Evolutionary conservation across 2,888 invertebrate genomes (phyloP), one percentile per base, ranked within the genome.

Genomic region (Pandemis cinnamomeana): DNA sequence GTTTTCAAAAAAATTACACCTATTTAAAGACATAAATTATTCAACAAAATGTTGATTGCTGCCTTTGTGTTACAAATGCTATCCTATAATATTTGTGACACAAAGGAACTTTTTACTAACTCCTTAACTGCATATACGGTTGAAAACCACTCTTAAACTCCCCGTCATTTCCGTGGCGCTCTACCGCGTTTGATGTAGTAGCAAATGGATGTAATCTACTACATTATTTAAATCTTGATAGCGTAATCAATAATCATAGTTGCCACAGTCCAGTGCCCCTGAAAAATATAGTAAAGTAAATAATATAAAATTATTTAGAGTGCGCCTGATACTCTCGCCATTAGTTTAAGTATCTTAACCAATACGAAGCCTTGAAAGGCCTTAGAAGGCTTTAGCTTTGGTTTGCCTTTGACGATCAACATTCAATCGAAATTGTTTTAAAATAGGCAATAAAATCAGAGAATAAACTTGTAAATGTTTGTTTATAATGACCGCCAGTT

Each of bases 361-460:
- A 51, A 48, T 42, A 11, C 68, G 72, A 72, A 68, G 72, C 58
- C 72, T 41, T 2, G 46, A 62, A 51, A 55, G 42, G 7, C 48
- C 67, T 68, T 55, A 62, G 10, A 36, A 36, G 27, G 27, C 27
- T 36, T 36, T 36, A 36, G 27, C 27, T 36, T 36, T 36, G 27
- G 27, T 4, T 36, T 36, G 27, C 27, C 27, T n/a, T 67, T 53
- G 5, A 72, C n/a, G 55, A 46, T 68, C 67, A 44, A 67, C 5
- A 36, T 11, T 53, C 27, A 62, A 20, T 48, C 27, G 20, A 5
- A 46, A 27, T 7, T 46, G 46, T 61, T 61, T 20, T 58, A 27
- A 58, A 11, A 27, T 58, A 51, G 6, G 5, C 44, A 7, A 8
- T 44, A 55, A 55, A 20, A 55, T 8, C 20, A 55, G 2, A 20